Evolutionary conservation across 2,797 vertebrate species (phyloP).

Genomic region (Clarias pachynema): DNA sequence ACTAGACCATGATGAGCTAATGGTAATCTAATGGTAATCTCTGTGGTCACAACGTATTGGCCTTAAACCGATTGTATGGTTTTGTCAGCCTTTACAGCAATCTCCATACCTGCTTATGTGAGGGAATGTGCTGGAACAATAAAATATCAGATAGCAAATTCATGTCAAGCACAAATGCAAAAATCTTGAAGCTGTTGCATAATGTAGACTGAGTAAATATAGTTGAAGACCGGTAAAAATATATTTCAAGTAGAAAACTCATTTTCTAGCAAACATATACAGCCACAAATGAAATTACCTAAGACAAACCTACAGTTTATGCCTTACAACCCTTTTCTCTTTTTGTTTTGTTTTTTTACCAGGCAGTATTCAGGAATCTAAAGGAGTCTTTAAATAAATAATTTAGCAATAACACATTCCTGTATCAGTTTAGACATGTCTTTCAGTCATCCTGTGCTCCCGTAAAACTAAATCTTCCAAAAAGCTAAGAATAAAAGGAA

Average conservation of each 20-base stretch:
- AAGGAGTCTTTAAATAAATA: slow-evolving; percentile 36
- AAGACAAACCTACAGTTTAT: neutral
- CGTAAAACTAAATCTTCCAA: slow-evolving; percentile 29
- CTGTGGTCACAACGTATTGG: slow-evolving; percentile 29
- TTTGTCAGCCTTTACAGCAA: neutral
- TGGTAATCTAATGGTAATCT: slow-evolving; percentile 36
- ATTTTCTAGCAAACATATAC: neutral
- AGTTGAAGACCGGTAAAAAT: neutral
- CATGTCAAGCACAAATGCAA: neutral
- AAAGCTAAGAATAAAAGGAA: slow-evolving; percentile 22
- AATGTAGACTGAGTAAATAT: slow-evolving; percentile 2
- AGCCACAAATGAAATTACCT: slow-evolving; percentile 1
- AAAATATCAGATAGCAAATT: slow-evolving; percentile 8
- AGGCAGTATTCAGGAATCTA: neutral
- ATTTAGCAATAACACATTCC: slow-evolving; percentile 70
- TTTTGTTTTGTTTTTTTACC: neutral
- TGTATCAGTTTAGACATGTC: slow-evolving; percentile 68
- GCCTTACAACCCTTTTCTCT: slow-evolving; percentile 11
- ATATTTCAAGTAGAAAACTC: slow-evolving; percentile 14
- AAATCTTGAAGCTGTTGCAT: neutral
- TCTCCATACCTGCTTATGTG: neutral
- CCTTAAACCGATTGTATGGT: neutral
- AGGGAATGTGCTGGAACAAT: neutral
- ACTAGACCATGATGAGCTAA: slow-evolving; percentile 24
- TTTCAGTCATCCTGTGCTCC: slow-evolving; percentile 58